Evolutionary conservation across 2,797 vertebrate species (phyloP), one percentile per base, ranked within the genome.

Genomic region (Argyrosomus regius): DNA sequence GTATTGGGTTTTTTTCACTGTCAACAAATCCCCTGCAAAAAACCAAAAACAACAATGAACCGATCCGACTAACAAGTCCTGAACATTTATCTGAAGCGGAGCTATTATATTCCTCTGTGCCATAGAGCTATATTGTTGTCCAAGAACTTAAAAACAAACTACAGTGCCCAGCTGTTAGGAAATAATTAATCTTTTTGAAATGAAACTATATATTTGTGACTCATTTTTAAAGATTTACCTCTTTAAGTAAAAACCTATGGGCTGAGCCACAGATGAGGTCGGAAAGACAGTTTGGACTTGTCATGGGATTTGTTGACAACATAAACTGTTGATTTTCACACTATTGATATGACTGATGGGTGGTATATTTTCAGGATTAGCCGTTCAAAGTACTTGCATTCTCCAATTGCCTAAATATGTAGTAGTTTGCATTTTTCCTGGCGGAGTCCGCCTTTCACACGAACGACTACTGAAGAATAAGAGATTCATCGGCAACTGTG

Each of bases 1-100:
- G 4, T 49, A 3, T 52, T 16, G 35, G 28, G 5, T 1, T 71
- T 73, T 31, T 46, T 6, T 72, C 26, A 13, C 22, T 53, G 45
- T 58, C 50, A 68, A 56, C 10, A 72, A 50, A 66, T 72, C 22
- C 53, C 8, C 39, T 24, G 20, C 41, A 63, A 28, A 64, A 64
- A 20, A 59, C 18, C n/a, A 13, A 52, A 12, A 64, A 26, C 22
- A 53, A 56, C 28, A 49, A 41, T 59, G 16, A 52, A 31, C 18
- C 50, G 45, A 43, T 71, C n/a, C 13, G 3, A 13, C 73, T 28
- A 67, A 45, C 18, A 66, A 65, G 41, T 39, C 8, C 3, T 3
- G 43, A 14, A 16, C 66, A 48, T 49, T 3, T 11, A n/a, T 39
- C 66, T 17, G 26, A 61, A 61, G 65, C n/a, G 10, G 35, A 39